Base-by-base conservation (phyloP, 2,888 invertebrate species). In the Malachius bipustulatus region DNA sequence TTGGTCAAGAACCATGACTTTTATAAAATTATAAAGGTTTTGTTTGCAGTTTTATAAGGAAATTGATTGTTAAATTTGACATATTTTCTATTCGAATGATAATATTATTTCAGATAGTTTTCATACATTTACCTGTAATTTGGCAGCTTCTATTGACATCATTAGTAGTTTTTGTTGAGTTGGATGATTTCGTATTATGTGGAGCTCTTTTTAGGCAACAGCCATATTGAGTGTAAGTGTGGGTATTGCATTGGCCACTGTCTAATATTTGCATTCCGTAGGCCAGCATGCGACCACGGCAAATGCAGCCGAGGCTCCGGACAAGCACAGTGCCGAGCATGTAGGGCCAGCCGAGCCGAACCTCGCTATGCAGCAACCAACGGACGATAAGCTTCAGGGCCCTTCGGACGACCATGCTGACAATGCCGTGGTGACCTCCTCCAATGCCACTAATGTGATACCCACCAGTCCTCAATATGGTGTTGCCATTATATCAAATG, bases 381-480 rank as follows among this genome's bases (percentile, higher is more conserved):
- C n/a, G n/a, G n/a, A n/a, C n/a, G n/a, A n/a, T n/a, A n/a, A n/a
- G n/a, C n/a, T n/a, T n/a, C n/a, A n/a, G n/a, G n/a, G n/a, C n/a
- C n/a, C n/a, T n/a, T n/a, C n/a, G n/a, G n/a, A n/a, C n/a, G n/a
- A n/a, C 48, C 47, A 45, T 34, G 47, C 47, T 24, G 36, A 44
- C 34, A 35, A 42, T 32, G 38, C 46, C 35, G 41, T 37, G 29
- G 41, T 37, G 29, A 39, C 43, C 39, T 42, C 42, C 41, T 47
- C 52, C 38, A 57, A 51, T 46, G 48, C 59, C 43, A 52, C 57
- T 46, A 60, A 58, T 51, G 73, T 74, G 54, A 73, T 75, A 60
- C 74, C 74, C 44, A 73, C 74, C 41, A 73, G 73, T 58, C 70
- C 73, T 48, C 74, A 75, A 57, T 75, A 74, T 55, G 75, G 74